Percentiles rank a stretch among this genome's conserved stretches.
Evolutionary conservation across 2,797 vertebrate genomes (phyloP).

Genomic region (Dendrocincla tyrannina): DNA sequence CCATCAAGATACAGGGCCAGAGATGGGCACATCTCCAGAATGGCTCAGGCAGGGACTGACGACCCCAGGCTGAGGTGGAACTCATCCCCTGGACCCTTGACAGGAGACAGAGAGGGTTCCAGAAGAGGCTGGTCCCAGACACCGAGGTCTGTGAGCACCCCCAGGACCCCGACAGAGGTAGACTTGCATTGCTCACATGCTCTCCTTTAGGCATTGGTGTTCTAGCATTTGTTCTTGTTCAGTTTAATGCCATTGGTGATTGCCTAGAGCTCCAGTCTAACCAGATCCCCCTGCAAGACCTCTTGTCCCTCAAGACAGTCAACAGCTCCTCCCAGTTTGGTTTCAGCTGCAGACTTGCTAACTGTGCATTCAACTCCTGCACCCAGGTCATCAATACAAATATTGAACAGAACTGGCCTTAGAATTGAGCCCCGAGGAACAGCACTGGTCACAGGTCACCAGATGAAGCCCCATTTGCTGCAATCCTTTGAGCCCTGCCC

Average conservation of each 20-base stretch:
- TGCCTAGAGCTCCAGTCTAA: neutral
- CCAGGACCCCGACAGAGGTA: neutral
- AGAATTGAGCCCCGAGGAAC: neutral
- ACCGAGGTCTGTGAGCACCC: too few species aligned
- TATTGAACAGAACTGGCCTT: neutral
- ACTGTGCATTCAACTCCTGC: rapidly evolving
- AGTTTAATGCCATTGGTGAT: too few species aligned
- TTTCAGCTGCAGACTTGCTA: neutral
- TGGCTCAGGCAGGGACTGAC: neutral
- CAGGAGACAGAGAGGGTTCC: neutral
- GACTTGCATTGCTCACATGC: neutral
- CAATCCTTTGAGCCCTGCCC: neutral
- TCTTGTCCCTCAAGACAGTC: neutral
- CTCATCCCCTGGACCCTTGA: neutral
- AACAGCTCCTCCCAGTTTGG: neutral
- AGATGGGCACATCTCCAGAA: neutral
- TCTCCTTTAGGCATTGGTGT: neutral
- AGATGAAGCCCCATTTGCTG: too few species aligned
- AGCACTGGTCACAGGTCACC: neutral
- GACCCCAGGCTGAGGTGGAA: neutral
- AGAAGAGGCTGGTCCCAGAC: neutral
- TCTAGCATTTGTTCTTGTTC: too few species aligned
- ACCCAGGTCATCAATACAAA: neutral
- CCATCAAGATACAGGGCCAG: neutral
- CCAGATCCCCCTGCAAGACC: neutral